These are phyloP conservation scores for Poeciliopsis paucimaculata DNA, from an alignment of 2,797 vertebrate genomes.

Conservation along the genomic window DNA sequence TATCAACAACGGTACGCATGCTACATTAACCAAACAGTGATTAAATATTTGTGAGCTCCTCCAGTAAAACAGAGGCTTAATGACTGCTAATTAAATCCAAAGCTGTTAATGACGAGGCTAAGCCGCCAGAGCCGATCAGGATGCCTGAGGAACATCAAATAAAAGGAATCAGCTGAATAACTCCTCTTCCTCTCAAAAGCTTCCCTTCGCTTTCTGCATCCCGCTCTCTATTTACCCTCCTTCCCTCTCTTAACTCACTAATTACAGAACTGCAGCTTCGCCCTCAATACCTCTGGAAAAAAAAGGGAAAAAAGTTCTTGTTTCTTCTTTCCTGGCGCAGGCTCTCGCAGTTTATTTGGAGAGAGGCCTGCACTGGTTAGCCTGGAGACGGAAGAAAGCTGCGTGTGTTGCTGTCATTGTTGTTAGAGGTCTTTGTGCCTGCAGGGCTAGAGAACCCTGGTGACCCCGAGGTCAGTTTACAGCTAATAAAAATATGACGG, in stretches of 20 bases:
- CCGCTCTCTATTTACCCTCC: conserved; percentile 13
- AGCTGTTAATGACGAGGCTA: conserved; percentile 75
- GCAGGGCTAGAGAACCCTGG: conserved; percentile 37
- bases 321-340: conserved; percentile 50
- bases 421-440: conserved; percentile 63
- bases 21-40: conserved; percentile 59
- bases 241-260: conserved; percentile 23
- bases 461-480: conserved; percentile 43
- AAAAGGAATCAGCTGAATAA: conserved; percentile 50
- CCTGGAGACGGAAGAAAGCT: conserved; percentile 65
- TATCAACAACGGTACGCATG: conserved; percentile 26
- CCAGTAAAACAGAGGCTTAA: conserved; percentile 73
- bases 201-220: conserved; percentile 34
- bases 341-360: conserved; percentile 68
- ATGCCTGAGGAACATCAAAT: conserved; percentile 58
- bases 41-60: conserved; percentile 72
- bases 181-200: conserved; percentile 37
- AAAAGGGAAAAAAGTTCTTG: neutral
- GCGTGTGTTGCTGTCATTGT: conserved; percentile 64
- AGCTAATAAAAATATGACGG: conserved; percentile 45
- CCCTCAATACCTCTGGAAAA: conserved; percentile 21
- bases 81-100: conserved; percentile 79
- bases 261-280: conserved; percentile 13
- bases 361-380: conserved; percentile 57
- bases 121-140: conserved; percentile 62